phyloP scores from a whole-genome alignment of 2,113 vertebrate species.

The Rhizomys pruinosus region DNA sequence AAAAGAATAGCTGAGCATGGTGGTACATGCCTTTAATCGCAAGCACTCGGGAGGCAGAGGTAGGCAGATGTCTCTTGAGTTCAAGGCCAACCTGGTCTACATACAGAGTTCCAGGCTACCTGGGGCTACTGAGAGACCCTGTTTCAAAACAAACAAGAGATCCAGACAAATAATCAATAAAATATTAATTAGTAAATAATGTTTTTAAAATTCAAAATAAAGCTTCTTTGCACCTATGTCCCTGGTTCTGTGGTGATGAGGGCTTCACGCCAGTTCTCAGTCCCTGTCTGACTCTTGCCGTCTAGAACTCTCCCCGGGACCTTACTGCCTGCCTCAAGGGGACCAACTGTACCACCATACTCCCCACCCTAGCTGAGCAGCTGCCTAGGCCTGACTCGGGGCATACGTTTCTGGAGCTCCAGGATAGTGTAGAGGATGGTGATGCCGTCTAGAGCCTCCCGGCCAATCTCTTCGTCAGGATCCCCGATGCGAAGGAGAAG shows the following conservation, averaged over 20 bases:
- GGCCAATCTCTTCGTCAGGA: slow-evolving; percentile 71
- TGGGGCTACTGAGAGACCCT: no score
- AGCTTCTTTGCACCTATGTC: background rate
- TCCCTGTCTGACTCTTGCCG: background rate
- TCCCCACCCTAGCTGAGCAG: no score
- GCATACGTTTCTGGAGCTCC: slow-evolving; percentile 77
- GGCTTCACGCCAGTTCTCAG: background rate
- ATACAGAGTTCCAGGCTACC: no score
- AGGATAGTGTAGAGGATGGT: slow-evolving; percentile 77
- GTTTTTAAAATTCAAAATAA: no score
- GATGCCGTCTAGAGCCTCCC: slow-evolving; percentile 77
- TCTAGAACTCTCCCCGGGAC: background rate
- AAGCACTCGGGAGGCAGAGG: no score
- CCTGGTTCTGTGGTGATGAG: background rate
- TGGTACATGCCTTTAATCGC: no score
- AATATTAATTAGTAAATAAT: no score
- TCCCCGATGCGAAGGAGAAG: slow-evolving; percentile 75
- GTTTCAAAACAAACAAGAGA: no score
- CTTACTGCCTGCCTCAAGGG: background rate
- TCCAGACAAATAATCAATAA: no score
- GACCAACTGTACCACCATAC: background rate
- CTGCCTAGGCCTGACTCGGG: background rate
- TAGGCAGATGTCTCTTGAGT: no score
- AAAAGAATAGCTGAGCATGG: no score
- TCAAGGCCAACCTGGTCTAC: no score